These are phyloP conservation scores for Sandelia bainsii DNA, from an alignment of 2,797 vertebrate genomes.

Conservation along the genomic window DNA sequence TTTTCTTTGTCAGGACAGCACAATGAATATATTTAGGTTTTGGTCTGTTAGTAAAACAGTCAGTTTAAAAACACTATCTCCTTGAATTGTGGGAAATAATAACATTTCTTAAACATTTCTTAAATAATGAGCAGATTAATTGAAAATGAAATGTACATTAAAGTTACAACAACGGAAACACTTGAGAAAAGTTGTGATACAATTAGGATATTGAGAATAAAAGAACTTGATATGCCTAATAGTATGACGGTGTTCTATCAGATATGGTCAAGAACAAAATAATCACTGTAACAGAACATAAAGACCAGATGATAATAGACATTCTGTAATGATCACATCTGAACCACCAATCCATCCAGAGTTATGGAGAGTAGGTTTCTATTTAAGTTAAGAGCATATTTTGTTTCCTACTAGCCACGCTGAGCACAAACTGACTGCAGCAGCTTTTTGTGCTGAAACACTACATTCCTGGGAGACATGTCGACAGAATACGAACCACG, in stretches of 20 bases:
- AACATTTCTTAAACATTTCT: neutral
- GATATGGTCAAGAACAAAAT: conserved; percentile 15
- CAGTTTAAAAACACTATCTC: neutral
- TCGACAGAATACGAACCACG: conserved; percentile 41
- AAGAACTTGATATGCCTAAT: neutral
- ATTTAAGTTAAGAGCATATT: conserved; percentile 47
- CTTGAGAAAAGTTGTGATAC: too few species aligned
- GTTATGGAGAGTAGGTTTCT: conserved; percentile 36
- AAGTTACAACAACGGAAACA: too few species aligned
- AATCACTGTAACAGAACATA: conserved; percentile 37
- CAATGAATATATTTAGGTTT: neutral
- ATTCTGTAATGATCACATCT: conserved; percentile 12
- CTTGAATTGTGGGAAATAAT: neutral
- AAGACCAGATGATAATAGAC: conserved; percentile 43
- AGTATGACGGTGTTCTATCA: neutral
- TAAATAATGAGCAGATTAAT: too few species aligned
- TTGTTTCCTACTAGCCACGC: conserved; percentile 32
- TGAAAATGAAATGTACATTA: too few species aligned
- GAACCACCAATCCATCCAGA: conserved; percentile 25
- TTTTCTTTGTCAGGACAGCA: neutral
- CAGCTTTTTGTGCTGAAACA: conserved; percentile 24
- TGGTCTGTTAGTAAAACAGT: neutral
- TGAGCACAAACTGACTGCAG: conserved; percentile 16
- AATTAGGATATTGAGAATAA: neutral
- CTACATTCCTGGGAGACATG: conserved; percentile 35